A percentile compares a stretch with the other conserved stretches of the same genome.
Conservation (phyloP, 2,797 vertebrate genomes). For the Fistularia commersonii region DNA sequence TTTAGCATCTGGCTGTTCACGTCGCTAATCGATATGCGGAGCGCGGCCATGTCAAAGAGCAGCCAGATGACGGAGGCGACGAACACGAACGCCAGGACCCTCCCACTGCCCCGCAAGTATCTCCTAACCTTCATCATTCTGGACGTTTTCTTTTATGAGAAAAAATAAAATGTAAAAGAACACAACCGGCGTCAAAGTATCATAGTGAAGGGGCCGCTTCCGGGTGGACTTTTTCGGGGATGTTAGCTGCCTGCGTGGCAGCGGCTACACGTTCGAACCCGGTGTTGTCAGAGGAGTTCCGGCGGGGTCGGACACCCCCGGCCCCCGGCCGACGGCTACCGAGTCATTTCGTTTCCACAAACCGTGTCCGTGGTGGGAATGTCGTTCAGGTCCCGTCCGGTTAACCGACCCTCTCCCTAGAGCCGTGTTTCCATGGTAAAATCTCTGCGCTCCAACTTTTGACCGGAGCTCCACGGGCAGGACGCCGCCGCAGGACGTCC, state of each 20-base stretch:
- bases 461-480: too few relatives aligned
- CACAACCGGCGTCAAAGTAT: background rate
- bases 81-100: constrained; percentile 87
- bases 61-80: constrained; percentile 89
- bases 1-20: constrained; percentile 69
- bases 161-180: background rate
- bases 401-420: too few relatives aligned
- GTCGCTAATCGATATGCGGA: constrained; percentile 85
- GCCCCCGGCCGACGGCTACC: too few relatives aligned
- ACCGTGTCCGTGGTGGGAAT: too few relatives aligned
- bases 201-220: background rate
- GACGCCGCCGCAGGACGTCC: background rate
- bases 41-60: constrained; percentile 92
- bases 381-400: too few relatives aligned
- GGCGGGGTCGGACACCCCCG: too few relatives aligned
- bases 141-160: background rate
- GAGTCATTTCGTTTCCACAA: too few relatives aligned
- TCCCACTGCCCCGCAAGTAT: constrained; percentile 86
- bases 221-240: constrained; percentile 20
- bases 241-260: constrained; percentile 73
- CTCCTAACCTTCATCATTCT: constrained; percentile 73
- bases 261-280: constrained; percentile 30
- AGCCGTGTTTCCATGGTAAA: too few relatives aligned
- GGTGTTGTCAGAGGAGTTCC: too few relatives aligned
- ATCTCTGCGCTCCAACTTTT: too few relatives aligned